A percentile compares a stretch with the other conserved stretches of the same genome.
These are phyloP conservation scores for Astyanax mexicanus DNA, from an alignment of 2,797 vertebrate species.

Conservation along the genomic window DNA sequence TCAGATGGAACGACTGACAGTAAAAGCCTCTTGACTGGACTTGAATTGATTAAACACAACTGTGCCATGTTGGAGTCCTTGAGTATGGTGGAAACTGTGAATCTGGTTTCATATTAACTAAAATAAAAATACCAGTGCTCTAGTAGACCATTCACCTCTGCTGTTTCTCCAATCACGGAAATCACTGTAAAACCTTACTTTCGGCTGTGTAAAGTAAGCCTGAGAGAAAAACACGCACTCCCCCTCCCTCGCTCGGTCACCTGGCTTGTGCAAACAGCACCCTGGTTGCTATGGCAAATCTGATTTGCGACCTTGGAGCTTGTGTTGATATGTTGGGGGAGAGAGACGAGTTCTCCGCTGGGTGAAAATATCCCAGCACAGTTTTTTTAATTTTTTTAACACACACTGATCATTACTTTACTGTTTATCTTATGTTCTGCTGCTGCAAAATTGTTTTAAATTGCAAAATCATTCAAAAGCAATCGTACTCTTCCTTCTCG, in stretches of 20 bases:
- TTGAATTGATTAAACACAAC: too few relatives aligned
- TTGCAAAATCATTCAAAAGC: background rate
- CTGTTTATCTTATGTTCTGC: background rate
- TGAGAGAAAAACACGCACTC: slow-evolving; percentile 38
- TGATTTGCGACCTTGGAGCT: slow-evolving; percentile 56
- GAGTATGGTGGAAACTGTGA: too few relatives aligned
- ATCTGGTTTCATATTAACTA: background rate
- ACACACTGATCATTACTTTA: background rate
- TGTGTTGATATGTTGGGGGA: background rate
- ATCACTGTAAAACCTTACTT: slow-evolving; percentile 17
- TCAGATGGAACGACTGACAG: too few relatives aligned
- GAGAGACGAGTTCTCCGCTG: slow-evolving; percentile 17
- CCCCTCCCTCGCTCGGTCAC: slow-evolving; percentile 71
- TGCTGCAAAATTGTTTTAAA: background rate
- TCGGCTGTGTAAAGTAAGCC: slow-evolving; percentile 16
- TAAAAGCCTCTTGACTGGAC: too few relatives aligned
- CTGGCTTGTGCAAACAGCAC: slow-evolving; percentile 72
- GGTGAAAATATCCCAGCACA: slow-evolving; percentile 13
- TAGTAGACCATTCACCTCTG: background rate
- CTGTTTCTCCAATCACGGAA: background rate
- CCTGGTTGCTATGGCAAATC: slow-evolving; percentile 66
- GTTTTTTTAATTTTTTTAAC: background rate
- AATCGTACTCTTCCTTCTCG: background rate
- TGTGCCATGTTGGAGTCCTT: background rate
- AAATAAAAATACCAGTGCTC: slow-evolving; percentile 34